Evolutionary conservation across 2,113 vertebrate species (phyloP), one percentile per base, ranked within the genome.

Genomic region (Hydrolagus affinis): DNA sequence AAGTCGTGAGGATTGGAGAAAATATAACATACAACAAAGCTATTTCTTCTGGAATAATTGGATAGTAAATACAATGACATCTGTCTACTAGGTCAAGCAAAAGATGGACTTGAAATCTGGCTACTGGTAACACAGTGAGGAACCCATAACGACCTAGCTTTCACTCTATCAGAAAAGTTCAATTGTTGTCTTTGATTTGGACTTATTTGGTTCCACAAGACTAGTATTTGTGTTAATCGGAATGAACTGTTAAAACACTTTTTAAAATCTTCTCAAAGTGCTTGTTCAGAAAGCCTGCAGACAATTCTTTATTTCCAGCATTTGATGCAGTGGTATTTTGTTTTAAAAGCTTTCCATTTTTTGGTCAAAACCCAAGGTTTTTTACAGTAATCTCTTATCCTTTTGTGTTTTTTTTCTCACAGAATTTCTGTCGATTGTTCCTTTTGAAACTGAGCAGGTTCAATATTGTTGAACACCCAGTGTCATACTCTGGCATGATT

Each of bases 401-500:
- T 30, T 80, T 62, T 62, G 6, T 74, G 30, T 15, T 17, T 14
- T 74, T 56, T 19, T 75, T 75, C 32, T 9, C 21, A 15, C 8
- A 73, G 32, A 75, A 11, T 64, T 80, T 64, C 11, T 80, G 25
- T 62, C 25, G 25, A 62, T 64, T 80, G 11, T 28, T 11, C 59
- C 4, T 93, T 94, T 94, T 93, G 91, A 92, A 93, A 94, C 91
- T 89, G 90, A 94, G 93, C 91, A 91, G 90, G 91, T 92, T 88
- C 88, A 93, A 91, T 86, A 60, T 88, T 89, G 90, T 90, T 90
- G 88, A 92, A 90, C 90, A 90, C 90, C 92, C 89, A 85, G 0
- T 93, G 91, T 93, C 90, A 89, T 93, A 93, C 93, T 92, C 91
- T 94, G 93, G 93, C 93, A 93, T 92, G 92, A 94, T 94, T 90